These are phyloP conservation scores for Cheilinus undulatus DNA, from an alignment of 2,113 vertebrate species.

Conservation along the genomic window DNA sequence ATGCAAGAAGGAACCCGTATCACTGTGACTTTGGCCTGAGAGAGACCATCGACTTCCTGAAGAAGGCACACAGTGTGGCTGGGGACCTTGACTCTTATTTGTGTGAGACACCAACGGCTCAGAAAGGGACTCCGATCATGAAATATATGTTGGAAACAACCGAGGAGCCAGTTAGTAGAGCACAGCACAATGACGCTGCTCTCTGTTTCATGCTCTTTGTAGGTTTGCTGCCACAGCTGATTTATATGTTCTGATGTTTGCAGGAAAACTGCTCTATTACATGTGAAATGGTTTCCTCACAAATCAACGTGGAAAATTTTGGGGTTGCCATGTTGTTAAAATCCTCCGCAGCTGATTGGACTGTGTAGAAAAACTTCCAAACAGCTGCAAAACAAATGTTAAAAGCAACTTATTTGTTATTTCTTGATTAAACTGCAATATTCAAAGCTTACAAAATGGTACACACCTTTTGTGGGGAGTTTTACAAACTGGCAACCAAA, in stretches of 20 bases:
- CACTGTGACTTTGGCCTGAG: conserved; percentile 1
- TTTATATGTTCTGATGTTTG: background rate
- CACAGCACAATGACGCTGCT: background rate
- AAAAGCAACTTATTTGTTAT: no score
- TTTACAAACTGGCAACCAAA: no score
- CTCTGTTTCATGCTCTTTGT: background rate
- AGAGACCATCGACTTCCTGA: background rate
- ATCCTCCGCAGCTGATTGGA: no score
- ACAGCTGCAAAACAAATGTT: no score
- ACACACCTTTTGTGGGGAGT: no score
- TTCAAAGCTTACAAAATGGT: no score
- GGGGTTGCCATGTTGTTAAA: no score
- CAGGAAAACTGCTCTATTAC: no score
- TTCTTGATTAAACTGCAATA: no score
- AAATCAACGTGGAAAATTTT: no score
- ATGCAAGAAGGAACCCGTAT: conserved; percentile 6
- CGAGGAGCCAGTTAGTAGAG: background rate
- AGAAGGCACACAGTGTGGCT: background rate
- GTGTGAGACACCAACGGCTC: background rate
- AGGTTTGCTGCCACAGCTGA: background rate
- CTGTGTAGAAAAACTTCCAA: no score
- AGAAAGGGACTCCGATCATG: background rate
- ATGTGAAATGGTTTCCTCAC: no score
- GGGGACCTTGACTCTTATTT: background rate
- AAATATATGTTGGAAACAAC: background rate